A percentile compares a stretch with the other conserved stretches of the same genome.
These are phyloP conservation scores for Typhlomys cinereus DNA, from an alignment of 2,113 vertebrate genomes.

Conservation along the genomic window DNA sequence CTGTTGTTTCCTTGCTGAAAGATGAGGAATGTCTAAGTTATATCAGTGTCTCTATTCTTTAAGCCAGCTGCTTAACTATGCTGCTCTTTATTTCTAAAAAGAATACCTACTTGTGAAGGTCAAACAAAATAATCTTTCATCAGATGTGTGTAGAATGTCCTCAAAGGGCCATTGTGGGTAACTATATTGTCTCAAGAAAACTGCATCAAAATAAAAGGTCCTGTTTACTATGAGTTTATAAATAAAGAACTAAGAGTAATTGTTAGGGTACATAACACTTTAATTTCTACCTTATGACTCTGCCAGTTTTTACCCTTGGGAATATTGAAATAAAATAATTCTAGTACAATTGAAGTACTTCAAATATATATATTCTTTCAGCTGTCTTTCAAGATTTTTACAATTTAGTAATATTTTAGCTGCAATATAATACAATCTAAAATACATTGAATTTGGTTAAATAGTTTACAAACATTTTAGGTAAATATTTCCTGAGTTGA, in stretches of 20 bases:
- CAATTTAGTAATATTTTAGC: constrained; percentile 1
- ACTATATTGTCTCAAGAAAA: not conserved
- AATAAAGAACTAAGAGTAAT: not conserved
- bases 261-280: not conserved
- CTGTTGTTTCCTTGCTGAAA: not conserved
- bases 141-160: not conserved
- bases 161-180: constrained; percentile 32
- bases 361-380: not conserved
- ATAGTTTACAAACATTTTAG: no score
- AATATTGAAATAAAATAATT: not conserved
- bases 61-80: constrained; percentile 34
- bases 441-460: not conserved
- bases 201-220: not conserved
- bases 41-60: constrained; percentile 7
- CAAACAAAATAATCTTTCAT: constrained; percentile 61
- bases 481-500: not conserved
- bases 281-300: not conserved
- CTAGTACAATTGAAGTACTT: not conserved
- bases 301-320: not conserved
- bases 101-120: not conserved
- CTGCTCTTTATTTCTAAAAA: constrained; percentile 56
- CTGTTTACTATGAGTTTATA: not conserved
- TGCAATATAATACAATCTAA: no score
- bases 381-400: not conserved
- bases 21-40: constrained; percentile 25